Percentiles rank a stretch among this genome's conserved stretches.
Conservation (phyloP, 2,113 vertebrate species). For the Cranoglanis bouderius region DNA sequence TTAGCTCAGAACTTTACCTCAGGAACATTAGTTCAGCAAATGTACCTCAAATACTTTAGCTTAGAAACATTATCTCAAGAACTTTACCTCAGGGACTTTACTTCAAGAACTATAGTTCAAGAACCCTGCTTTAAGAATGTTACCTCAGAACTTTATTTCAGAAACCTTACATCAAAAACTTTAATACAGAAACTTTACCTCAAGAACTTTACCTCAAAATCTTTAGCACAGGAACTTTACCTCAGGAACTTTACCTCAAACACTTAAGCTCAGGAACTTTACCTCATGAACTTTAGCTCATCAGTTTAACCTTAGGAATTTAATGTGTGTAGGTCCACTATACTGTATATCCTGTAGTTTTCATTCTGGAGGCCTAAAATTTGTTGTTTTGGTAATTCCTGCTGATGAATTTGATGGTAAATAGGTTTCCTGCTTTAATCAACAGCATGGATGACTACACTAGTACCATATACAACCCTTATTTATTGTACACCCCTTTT, state of each 20-base stretch:
- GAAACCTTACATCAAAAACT: background rate
- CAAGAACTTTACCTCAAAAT: background rate
- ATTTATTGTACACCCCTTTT: background rate
- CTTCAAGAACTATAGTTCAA: background rate
- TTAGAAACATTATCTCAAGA: background rate
- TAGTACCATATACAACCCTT: background rate
- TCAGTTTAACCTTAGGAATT: background rate
- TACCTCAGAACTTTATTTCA: background rate
- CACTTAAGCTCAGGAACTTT: background rate
- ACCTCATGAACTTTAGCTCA: background rate
- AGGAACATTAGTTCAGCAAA: background rate
- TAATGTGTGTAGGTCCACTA: background rate
- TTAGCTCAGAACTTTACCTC: background rate
- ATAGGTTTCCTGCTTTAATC: background rate
- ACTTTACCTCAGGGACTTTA: background rate
- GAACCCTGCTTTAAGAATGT: background rate
- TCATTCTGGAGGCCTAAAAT: background rate
- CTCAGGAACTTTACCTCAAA: background rate
- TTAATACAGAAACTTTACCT: background rate
- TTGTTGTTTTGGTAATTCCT: background rate
- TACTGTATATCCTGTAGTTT: background rate
- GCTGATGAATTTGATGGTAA: background rate
- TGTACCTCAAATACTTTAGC: too few species aligned
- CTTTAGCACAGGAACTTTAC: background rate
- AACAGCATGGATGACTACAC: slow-evolving; percentile 1